A percentile compares a stretch with the other conserved stretches of the same genome.
Conservation (phyloP, 2,888 invertebrate genomes). For the Scrobipalpa atriplicella region DNA sequence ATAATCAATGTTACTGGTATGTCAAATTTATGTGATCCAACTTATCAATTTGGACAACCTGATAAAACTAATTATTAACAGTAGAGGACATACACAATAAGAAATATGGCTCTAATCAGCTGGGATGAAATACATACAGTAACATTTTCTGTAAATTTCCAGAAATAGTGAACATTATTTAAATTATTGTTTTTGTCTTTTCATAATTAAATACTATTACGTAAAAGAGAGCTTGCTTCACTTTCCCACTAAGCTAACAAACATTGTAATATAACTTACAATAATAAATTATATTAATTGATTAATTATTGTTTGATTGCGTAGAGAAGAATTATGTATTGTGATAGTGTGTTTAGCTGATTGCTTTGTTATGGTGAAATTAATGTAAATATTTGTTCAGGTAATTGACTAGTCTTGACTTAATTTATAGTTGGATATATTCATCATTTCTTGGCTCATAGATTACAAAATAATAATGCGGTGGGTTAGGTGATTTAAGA, state of each 20-base stretch:
- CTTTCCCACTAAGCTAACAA: background rate
- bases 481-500: background rate
- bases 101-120: too few species aligned
- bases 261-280: background rate
- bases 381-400: slow-evolving; percentile 26
- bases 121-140: too few species aligned
- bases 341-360: background rate
- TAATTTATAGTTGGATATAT: background rate
- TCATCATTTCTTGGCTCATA: background rate
- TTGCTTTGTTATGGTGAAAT: slow-evolving; percentile 23
- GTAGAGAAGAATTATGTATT: slow-evolving; percentile 5
- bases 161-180: too few species aligned
- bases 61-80: too few species aligned
- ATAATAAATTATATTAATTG: slow-evolving; percentile 12
- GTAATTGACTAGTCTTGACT: background rate
- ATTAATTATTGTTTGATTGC: slow-evolving; percentile 6
- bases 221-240: background rate
- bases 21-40: too few species aligned
- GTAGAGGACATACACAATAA: too few species aligned
- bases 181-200: too few species aligned
- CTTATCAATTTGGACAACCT: too few species aligned
- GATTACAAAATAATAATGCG: background rate
- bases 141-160: too few species aligned
- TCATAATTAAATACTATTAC: too few species aligned
- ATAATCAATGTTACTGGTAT: too few species aligned